These are phyloP conservation scores for Corapipo altera DNA, from an alignment of 2,113 vertebrate species.

Conservation along the genomic window DNA sequence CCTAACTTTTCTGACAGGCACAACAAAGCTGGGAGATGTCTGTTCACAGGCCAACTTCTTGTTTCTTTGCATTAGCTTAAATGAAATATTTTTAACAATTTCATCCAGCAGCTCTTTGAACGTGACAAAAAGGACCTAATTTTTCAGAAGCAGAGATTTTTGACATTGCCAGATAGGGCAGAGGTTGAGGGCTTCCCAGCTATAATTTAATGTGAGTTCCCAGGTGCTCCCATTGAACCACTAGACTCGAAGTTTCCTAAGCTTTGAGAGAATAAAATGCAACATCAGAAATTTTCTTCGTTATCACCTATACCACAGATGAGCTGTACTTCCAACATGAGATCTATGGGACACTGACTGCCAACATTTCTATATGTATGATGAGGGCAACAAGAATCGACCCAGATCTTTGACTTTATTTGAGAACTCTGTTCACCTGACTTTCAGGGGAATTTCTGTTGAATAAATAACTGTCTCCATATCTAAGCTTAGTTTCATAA, in stretches of 20 bases:
- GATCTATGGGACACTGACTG: not conserved
- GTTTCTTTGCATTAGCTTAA: not conserved
- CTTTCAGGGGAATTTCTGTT: not conserved
- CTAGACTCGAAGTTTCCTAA: not conserved
- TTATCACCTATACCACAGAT: not conserved
- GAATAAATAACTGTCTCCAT: not conserved
- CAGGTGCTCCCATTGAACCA: not conserved
- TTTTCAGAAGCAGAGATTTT: not conserved
- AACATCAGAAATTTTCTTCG: not conserved
- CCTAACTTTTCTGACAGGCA: not conserved
- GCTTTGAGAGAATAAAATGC: not conserved
- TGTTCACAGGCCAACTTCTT: not conserved
- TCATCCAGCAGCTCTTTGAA: not conserved
- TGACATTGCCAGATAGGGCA: not conserved
- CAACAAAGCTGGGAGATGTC: not conserved
- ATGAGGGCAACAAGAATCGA: not conserved
- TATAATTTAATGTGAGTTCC: not conserved
- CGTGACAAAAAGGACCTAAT: not conserved
- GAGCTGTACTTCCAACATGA: not conserved
- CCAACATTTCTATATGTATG: not conserved
- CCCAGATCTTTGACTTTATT: not conserved
- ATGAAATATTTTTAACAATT: not conserved
- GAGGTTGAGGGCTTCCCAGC: not conserved
- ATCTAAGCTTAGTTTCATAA: not conserved
- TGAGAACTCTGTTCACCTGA: not conserved